Conservation (phyloP, 1,140 invertebrate genomes). For the Megathymus violae region DNA sequence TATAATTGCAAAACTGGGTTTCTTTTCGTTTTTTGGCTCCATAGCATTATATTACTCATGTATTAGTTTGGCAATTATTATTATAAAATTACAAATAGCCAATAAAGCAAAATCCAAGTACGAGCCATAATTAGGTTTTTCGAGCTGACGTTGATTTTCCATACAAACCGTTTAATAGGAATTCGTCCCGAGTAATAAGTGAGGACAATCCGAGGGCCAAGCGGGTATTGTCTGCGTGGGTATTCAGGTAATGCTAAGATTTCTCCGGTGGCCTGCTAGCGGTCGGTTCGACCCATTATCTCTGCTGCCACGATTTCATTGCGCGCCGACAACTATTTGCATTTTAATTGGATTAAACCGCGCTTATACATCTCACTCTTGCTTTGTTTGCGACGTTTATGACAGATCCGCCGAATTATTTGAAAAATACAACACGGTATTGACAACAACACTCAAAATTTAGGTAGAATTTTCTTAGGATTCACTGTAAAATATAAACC, state of each 20-base stretch:
- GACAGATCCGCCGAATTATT: slow-evolving; percentile 11
- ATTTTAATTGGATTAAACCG: slow-evolving; percentile 68
- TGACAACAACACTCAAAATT: too few species aligned
- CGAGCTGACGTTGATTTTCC: background rate
- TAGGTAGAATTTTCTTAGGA: too few species aligned
- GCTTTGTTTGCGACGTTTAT: slow-evolving; percentile 41
- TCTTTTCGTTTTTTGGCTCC: too few species aligned
- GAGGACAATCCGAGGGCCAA: slow-evolving; percentile 50
- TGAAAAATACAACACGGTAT: slow-evolving; percentile 14
- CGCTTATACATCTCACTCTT: slow-evolving; percentile 53
- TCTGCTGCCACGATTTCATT: slow-evolving; percentile 63
- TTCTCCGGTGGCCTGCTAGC: slow-evolving; percentile 58
- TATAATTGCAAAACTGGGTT: too few species aligned
- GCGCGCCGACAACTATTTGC: slow-evolving; percentile 59
- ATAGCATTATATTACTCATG: too few species aligned
- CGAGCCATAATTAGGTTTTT: slow-evolving; percentile 6
- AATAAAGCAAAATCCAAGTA: too few species aligned
- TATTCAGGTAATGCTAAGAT: slow-evolving; percentile 58
- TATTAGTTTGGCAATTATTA: too few species aligned
- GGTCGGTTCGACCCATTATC: slow-evolving; percentile 62
- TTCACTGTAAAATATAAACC: too few species aligned
- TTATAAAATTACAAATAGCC: too few species aligned
- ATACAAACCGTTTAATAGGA: slow-evolving; percentile 31
- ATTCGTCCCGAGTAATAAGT: slow-evolving; percentile 32
- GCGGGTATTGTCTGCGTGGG: slow-evolving; percentile 50